A percentile compares a stretch with the other conserved stretches of the same genome.
These are phyloP conservation scores for Acanthiza pusilla DNA, from an alignment of 2,797 vertebrate genomes.

Conservation along the genomic window DNA sequence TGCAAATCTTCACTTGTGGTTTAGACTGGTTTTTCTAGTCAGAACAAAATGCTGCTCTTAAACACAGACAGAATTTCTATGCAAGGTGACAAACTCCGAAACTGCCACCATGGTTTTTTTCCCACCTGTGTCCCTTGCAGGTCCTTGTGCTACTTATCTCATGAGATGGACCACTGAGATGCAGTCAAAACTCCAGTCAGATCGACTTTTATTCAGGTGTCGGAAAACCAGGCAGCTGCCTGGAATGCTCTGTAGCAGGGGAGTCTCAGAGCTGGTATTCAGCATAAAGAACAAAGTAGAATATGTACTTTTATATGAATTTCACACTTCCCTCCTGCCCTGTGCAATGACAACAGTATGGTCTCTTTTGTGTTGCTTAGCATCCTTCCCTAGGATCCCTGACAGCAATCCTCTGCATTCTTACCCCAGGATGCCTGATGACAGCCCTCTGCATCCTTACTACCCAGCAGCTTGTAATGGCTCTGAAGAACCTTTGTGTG, in stretches of 20 bases:
- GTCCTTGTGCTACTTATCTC: neutral
- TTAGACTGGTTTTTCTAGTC: neutral
- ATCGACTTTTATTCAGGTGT: neutral
- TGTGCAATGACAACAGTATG: neutral
- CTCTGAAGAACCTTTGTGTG: neutral
- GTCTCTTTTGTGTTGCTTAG: neutral
- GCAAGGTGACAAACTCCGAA: neutral
- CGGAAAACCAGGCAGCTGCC: neutral
- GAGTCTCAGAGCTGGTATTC: neutral
- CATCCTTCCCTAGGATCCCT: neutral
- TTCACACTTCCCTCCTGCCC: rapidly evolving
- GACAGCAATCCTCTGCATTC: neutral
- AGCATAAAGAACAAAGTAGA: neutral
- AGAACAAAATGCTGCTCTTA: neutral
- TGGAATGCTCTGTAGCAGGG: neutral
- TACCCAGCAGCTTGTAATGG: neutral
- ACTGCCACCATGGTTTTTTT: neutral
- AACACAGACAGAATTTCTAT: neutral
- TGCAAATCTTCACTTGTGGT: neutral
- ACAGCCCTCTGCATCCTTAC: neutral
- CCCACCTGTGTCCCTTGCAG: neutral
- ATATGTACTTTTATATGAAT: neutral
- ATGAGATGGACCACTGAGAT: neutral
- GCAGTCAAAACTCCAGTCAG: neutral
- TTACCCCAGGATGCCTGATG: neutral